Percentiles rank a stretch among this genome's conserved stretches.
Evolutionary conservation across 2,888 invertebrate genomes (phyloP).

Genomic region (Epirrita christyi): DNA sequence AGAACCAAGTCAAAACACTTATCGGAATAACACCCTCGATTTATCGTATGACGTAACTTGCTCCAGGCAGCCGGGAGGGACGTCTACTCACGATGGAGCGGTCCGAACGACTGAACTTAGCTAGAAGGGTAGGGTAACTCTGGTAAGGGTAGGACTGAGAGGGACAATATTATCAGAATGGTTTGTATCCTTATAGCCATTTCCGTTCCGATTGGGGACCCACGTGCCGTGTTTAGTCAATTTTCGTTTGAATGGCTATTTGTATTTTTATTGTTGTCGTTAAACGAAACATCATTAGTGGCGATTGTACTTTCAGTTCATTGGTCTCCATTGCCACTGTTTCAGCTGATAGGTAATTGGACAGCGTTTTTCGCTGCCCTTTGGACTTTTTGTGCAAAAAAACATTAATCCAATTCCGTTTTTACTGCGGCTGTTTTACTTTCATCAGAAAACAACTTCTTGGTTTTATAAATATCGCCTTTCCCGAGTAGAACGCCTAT

Average conservation of each 20-base stretch:
- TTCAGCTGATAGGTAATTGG: constrained; percentile 36
- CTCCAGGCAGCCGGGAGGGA: constrained; percentile 29
- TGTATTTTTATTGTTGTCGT: constrained; percentile 72
- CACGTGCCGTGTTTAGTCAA: constrained; percentile 77
- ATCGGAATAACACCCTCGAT: constrained; percentile 58
- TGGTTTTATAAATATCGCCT: background rate
- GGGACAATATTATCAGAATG: constrained; percentile 71
- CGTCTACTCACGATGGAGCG: constrained; percentile 59
- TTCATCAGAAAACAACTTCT: constrained; percentile 6
- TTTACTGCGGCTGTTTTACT: constrained; percentile 19
- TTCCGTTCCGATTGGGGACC: constrained; percentile 64
- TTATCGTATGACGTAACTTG: constrained; percentile 70
- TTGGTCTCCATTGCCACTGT: constrained; percentile 47
- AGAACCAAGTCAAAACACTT: constrained; percentile 59
- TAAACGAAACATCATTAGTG: constrained; percentile 70
- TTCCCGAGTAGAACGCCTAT: background rate
- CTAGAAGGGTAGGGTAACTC: constrained; percentile 44
- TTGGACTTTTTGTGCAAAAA: constrained; percentile 35
- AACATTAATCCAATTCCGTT: constrained; percentile 40
- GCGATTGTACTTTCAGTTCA: constrained; percentile 58
- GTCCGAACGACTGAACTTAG: constrained; percentile 58
- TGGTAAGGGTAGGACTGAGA: constrained; percentile 53
- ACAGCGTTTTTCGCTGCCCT: constrained; percentile 23
- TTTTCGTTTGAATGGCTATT: constrained; percentile 70
- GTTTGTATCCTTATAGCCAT: constrained; percentile 73